A percentile compares a stretch with the other conserved stretches of the same genome.
phyloP scores from a whole-genome alignment of 2,797 vertebrate species.

The Pseudomugil gertrudae region DNA sequence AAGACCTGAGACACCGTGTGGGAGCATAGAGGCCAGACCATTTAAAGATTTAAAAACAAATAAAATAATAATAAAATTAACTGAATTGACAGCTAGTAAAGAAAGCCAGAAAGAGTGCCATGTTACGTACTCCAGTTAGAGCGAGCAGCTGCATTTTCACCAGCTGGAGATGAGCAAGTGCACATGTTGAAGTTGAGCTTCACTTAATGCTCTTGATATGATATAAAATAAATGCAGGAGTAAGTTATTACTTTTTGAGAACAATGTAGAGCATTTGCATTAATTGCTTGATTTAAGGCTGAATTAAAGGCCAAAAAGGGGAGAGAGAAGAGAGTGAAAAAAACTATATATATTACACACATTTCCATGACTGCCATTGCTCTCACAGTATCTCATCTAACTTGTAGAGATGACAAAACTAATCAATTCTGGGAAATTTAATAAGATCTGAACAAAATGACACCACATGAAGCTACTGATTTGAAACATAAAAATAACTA shows the following conservation, averaged over 20 bases:
- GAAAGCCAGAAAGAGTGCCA: too few relatives aligned
- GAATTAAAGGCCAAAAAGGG: constrained; percentile 26
- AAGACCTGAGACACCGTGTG: too few relatives aligned
- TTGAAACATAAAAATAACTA: constrained; percentile 11
- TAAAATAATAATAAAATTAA: too few relatives aligned
- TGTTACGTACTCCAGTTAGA: too few relatives aligned
- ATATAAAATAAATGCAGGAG: constrained; percentile 37
- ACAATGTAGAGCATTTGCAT: constrained; percentile 22
- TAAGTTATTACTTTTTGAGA: constrained; percentile 11
- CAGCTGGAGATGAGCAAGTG: too few relatives aligned
- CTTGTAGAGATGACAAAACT: not conserved
- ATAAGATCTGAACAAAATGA: constrained; percentile 10
- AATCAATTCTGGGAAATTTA: constrained; percentile 4
- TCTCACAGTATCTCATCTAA: constrained; percentile 4
- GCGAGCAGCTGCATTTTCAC: too few relatives aligned
- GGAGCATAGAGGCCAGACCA: too few relatives aligned
- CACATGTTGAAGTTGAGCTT: constrained; percentile 20
- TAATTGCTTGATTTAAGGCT: constrained; percentile 27
- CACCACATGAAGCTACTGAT: constrained; percentile 9
- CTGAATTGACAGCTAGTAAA: too few relatives aligned
- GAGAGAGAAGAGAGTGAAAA: too few relatives aligned
- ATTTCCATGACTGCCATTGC: not conserved
- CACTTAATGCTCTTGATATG: constrained; percentile 26
- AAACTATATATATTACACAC: constrained; percentile 2
- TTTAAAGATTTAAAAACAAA: too few relatives aligned